These are phyloP conservation scores for Metopolophium dirhodum DNA, from an alignment of 1,140 invertebrate genomes.

Conservation along the genomic window DNA sequence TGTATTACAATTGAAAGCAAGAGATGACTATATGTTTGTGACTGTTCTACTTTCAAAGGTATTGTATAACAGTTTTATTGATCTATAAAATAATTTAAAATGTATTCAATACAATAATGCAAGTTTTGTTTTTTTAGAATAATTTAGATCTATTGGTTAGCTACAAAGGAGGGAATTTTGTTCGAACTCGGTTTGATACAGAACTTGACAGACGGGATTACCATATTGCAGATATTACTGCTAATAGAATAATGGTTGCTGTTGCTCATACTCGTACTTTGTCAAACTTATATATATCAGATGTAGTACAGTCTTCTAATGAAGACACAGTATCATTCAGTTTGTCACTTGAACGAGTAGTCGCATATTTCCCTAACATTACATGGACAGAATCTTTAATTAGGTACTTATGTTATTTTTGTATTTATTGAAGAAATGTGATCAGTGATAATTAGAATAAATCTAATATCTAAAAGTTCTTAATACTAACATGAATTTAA, in stretches of 20 bases:
- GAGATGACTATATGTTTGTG: slow-evolving; percentile 85
- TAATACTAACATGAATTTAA: neutral
- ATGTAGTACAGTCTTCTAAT: slow-evolving; percentile 64
- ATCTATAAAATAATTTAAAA: neutral
- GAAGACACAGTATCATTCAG: slow-evolving; percentile 71
- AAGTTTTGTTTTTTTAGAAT: slow-evolving; percentile 64
- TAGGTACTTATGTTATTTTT: slow-evolving; percentile 66
- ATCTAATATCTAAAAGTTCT: neutral
- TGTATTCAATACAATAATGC: slow-evolving; percentile 35
- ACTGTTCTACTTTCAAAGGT: slow-evolving; percentile 46
- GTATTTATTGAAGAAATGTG: neutral
- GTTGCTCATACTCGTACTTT: slow-evolving; percentile 78
- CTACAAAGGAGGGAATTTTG: slow-evolving; percentile 73
- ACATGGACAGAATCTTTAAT: slow-evolving; percentile 84
- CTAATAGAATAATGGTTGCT: slow-evolving; percentile 80
- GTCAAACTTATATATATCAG: slow-evolving; percentile 81
- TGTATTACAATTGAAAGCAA: slow-evolving; percentile 75
- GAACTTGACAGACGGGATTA: slow-evolving; percentile 73
- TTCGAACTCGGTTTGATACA: slow-evolving; percentile 77
- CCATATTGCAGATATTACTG: slow-evolving; percentile 83
- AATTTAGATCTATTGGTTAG: slow-evolving; percentile 80
- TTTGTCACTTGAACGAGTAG: slow-evolving; percentile 80
- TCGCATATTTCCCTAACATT: slow-evolving; percentile 82
- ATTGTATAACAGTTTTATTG: neutral
- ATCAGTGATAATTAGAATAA: neutral